phyloP scores from a whole-genome alignment of 1,140 invertebrate species.

The Ceratina australensis region DNA sequence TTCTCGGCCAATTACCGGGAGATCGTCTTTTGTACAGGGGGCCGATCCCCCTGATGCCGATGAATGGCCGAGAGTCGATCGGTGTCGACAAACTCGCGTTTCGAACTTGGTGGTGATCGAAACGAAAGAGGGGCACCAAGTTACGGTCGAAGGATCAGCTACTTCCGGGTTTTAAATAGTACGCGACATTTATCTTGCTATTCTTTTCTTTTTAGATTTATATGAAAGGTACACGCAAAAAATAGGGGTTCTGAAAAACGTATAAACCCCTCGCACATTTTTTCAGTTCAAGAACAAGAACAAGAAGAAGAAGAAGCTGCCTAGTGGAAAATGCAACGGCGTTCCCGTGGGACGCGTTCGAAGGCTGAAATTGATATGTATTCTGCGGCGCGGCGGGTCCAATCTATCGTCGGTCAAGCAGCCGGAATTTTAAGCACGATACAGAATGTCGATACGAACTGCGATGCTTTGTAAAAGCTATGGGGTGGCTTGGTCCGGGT shows the following conservation, averaged over 20 bases:
- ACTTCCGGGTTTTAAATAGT: not conserved
- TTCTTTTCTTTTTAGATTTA: no score
- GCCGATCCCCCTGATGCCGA: slow-evolving; percentile 19
- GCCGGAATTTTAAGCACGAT: slow-evolving; percentile 79
- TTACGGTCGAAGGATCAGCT: not conserved
- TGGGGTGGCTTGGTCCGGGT: not conserved
- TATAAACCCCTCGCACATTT: not conserved
- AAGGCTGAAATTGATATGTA: slow-evolving; percentile 79
- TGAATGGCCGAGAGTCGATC: slow-evolving; percentile 27
- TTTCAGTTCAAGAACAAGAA: not conserved
- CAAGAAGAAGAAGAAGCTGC: slow-evolving; percentile 17
- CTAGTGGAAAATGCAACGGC: slow-evolving; percentile 67
- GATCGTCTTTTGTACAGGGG: slow-evolving; percentile 28
- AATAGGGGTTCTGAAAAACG: not conserved
- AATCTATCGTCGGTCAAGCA: slow-evolving; percentile 80
- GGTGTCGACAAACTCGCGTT: slow-evolving; percentile 16
- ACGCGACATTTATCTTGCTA: not conserved
- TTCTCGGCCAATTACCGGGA: slow-evolving; percentile 36
- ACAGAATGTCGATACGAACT: slow-evolving; percentile 43
- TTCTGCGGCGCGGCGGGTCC: slow-evolving; percentile 74
- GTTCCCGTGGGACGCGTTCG: slow-evolving; percentile 71
- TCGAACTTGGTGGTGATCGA: not conserved
- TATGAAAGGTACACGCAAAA: no score
- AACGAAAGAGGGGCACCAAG: not conserved
- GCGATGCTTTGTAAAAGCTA: not conserved